Conservation (phyloP, 2,888 invertebrate species). For the Cylloceria caligata region DNA sequence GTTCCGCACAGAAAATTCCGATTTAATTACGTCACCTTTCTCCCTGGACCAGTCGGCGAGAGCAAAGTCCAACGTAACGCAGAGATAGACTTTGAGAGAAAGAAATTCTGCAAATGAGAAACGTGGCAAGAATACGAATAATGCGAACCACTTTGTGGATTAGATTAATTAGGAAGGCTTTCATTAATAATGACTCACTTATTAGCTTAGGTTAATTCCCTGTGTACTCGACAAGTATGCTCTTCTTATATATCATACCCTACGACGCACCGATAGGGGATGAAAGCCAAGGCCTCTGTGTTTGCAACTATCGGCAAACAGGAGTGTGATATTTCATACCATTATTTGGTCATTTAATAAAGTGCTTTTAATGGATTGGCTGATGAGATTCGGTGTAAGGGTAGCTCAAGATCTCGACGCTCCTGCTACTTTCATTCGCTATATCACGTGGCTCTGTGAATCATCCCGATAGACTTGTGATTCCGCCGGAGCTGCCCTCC, state of each 20-base stretch:
- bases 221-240: neutral
- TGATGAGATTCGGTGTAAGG: constrained; percentile 31
- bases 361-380: constrained; percentile 79
- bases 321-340: constrained; percentile 80
- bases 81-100: neutral
- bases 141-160: constrained; percentile 14
- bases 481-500: constrained; percentile 33
- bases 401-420: constrained; percentile 19
- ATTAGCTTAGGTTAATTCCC: constrained; percentile 3
- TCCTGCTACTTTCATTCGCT: constrained; percentile 1
- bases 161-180: constrained; percentile 22
- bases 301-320: constrained; percentile 62
- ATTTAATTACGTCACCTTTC: constrained; percentile 47
- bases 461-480: constrained; percentile 61
- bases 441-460: constrained; percentile 41
- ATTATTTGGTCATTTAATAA: constrained; percentile 80
- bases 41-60: constrained; percentile 2
- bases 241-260: neutral
- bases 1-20: constrained; percentile 49
- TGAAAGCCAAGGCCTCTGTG: constrained; percentile 12
- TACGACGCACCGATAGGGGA: constrained; percentile 4
- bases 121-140: neutral
- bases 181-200: constrained; percentile 28
- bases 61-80: neutral
- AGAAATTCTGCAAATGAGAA: neutral